Evolutionary conservation across 1,140 invertebrate genomes (phyloP), one percentile per base, ranked within the genome.

Genomic region (Drosophila repleta): DNA sequence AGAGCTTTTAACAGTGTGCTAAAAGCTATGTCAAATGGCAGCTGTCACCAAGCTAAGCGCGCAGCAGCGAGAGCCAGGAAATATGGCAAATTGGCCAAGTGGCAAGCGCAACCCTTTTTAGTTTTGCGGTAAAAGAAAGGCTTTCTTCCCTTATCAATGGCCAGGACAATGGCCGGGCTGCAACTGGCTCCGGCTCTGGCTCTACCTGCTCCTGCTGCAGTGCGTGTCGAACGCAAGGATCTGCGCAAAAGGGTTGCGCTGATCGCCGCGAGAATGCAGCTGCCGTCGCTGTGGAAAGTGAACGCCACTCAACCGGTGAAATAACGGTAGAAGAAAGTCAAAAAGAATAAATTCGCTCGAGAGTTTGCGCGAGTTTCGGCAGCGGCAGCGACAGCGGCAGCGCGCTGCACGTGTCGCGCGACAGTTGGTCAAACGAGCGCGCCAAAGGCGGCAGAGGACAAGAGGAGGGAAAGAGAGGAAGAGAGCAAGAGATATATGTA

Each of bases 131-230:
- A 2, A 24, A 4, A 29, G 29, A 87, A 85, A 85, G 72, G 71
- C 78, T 85, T 85, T 85, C 82, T 85, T 78, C 74, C 63, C 52
- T 73, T 73, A 73, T 73, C 51, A 72, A 48, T 18, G 35, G 66
- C 70, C n/a, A 32, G 29, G 37, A 45, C 37, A 52, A 58, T 13
- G 24, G 52, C 24, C 32, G 15, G 15, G 48, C n/a, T n/a, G n/a
- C 26, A 70, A 74, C 65, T 68, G 32, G 3, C 37, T 63, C 17
- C 32, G 18, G 15, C 39, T 20, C 65, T 68, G 35, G 10, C 39
- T 69, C 15, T 56, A 56, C 53, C 57, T 58, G 35, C 45, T 62
- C 52, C 45, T 13, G n/a, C 1, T 63, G 70, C 72, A 26, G 67
- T 79, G 77, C 77, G 67, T 76, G 61, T 74, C 60, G 73, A 60